Percentiles rank a stretch among this genome's conserved stretches.
Evolutionary conservation across 2,888 invertebrate genomes (phyloP).

Genomic region (Palloptera scutellata): DNA sequence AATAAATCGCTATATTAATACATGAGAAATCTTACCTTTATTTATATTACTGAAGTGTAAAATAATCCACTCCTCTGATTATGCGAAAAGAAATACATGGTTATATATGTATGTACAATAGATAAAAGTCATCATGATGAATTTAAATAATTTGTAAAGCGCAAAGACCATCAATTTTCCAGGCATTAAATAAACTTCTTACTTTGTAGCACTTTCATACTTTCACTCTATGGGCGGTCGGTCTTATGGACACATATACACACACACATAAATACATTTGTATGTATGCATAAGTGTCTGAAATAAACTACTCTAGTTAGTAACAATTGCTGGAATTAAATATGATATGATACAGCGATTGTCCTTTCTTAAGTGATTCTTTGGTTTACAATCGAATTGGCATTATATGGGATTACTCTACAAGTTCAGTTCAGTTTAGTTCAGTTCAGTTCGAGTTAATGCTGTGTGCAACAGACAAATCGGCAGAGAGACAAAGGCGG

Average conservation of each 20-base stretch:
- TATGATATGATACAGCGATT: constrained; percentile 47
- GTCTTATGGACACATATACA: constrained; percentile 8
- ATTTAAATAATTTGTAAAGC: constrained; percentile 19
- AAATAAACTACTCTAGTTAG: not conserved
- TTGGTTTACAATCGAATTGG: constrained; percentile 54
- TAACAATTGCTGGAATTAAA: constrained; percentile 31
- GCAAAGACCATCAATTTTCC: constrained; percentile 25
- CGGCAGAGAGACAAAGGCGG: constrained; percentile 1
- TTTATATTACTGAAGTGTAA: too few relatives aligned
- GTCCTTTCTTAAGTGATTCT: constrained; percentile 40
- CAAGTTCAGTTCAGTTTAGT: not conserved
- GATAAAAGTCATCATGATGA: constrained; percentile 1
- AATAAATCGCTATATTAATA: too few relatives aligned
- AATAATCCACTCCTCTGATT: too few relatives aligned
- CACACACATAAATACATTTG: constrained; percentile 2
- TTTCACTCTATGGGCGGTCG: too few relatives aligned
- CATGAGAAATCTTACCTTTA: too few relatives aligned
- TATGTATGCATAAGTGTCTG: not conserved
- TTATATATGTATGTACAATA: too few relatives aligned
- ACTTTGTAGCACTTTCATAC: constrained; percentile 20
- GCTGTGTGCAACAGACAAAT: constrained; percentile 13
- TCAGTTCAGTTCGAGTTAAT: not conserved
- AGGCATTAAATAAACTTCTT: constrained; percentile 30
- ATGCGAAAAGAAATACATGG: too few relatives aligned
- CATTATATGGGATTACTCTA: constrained; percentile 54